A percentile compares a stretch with the other conserved stretches of the same genome.
Evolutionary conservation across 1,140 invertebrate genomes (phyloP).

Genomic region (Anthonomus grandis): DNA sequence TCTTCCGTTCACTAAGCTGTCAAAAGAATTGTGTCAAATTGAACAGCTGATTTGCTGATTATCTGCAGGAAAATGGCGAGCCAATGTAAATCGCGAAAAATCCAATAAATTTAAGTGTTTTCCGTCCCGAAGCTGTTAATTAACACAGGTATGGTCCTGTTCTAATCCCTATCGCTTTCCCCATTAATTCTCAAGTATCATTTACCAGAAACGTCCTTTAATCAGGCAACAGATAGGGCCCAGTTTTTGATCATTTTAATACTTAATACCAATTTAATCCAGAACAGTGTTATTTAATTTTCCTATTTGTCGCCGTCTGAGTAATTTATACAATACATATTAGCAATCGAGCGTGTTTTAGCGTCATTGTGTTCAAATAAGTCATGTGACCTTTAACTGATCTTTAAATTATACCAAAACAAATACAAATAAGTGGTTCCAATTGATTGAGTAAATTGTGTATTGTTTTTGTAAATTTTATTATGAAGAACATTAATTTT

Average conservation of each 20-base stretch:
- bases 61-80: constrained; percentile 20
- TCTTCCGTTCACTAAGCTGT: too few relatives aligned
- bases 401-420: background rate
- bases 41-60: constrained; percentile 20
- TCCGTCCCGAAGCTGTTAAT: constrained; percentile 5
- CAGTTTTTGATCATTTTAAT: constrained; percentile 1
- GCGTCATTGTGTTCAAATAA: background rate
- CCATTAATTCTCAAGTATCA: background rate
- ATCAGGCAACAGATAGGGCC: constrained; percentile 1
- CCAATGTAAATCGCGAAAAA: constrained; percentile 21
- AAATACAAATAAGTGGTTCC: background rate
- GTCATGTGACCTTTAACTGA: background rate
- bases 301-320: background rate
- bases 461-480: background rate
- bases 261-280: constrained; percentile 24
- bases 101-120: constrained; percentile 17
- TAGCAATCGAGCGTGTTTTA: too few relatives aligned
- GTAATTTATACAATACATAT: too few relatives aligned
- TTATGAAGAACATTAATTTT: background rate
- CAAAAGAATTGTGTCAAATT: constrained; percentile 12
- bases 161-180: background rate
- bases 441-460: background rate
- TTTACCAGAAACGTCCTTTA: background rate
- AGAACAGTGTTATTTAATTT: constrained; percentile 20
- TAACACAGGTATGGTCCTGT: constrained; percentile 3